Conservation (phyloP, 2,797 vertebrate species). For the Pelodytes ibericus region DNA sequence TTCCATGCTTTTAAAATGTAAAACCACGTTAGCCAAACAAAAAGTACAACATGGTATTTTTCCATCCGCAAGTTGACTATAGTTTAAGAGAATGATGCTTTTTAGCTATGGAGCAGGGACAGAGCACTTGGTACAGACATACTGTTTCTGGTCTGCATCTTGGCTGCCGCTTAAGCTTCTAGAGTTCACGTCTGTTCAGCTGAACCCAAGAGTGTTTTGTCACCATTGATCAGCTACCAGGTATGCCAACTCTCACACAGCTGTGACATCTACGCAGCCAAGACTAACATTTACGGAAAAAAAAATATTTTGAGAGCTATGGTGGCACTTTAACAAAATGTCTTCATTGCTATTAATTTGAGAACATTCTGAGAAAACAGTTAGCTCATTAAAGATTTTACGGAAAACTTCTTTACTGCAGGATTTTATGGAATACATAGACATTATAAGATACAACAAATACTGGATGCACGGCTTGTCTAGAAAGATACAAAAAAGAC, state of each 20-base stretch:
- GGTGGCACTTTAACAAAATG: conserved; percentile 33
- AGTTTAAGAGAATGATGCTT: no score
- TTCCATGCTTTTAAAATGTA: no score
- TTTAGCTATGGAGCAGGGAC: no score
- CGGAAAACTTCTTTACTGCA: neutral
- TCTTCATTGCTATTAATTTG: conserved; percentile 35
- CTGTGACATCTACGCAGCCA: conserved; percentile 34
- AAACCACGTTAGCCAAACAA: no score
- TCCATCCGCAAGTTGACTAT: no score
- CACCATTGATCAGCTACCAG: conserved; percentile 39
- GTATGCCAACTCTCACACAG: conserved; percentile 48
- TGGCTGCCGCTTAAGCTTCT: conserved; percentile 24
- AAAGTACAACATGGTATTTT: no score
- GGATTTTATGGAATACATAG: no score
- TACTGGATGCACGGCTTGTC: no score
- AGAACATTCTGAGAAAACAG: conserved; percentile 34
- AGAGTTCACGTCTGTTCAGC: conserved; percentile 24
- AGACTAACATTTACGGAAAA: conserved; percentile 43
- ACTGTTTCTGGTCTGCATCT: conserved; percentile 16
- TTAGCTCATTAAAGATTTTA: conserved; percentile 9
- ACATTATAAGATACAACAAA: no score
- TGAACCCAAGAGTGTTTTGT: conserved; percentile 5
- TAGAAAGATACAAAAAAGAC: no score
- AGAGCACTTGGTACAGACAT: no score
- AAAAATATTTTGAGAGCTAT: conserved; percentile 22